Percentiles rank a stretch among this genome's conserved stretches.
Conservation (phyloP, 2,797 vertebrate species). For the Epinephelus coioides region DNA sequence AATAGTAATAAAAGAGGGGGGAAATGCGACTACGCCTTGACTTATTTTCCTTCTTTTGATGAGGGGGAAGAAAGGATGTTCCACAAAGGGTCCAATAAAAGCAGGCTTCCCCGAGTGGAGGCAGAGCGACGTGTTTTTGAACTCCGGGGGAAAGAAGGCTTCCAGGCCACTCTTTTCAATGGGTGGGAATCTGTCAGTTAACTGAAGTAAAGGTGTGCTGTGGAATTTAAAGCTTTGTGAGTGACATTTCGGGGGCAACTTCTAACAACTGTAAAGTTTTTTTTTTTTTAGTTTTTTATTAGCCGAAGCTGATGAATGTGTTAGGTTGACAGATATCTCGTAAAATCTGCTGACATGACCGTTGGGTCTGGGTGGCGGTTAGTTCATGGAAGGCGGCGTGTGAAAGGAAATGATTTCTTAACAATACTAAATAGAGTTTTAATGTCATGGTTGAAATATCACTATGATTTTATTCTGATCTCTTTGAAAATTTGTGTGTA, state of each 20-base stretch:
- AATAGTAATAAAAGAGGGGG: conserved; percentile 65
- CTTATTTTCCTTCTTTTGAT: conserved; percentile 75
- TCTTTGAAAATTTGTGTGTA: neutral
- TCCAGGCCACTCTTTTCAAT: conserved; percentile 63
- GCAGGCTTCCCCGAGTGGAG: conserved; percentile 62
- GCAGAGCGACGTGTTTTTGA: conserved; percentile 69
- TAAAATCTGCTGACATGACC: conserved; percentile 13
- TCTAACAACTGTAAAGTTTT: conserved; percentile 25
- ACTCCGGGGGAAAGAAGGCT: conserved; percentile 52
- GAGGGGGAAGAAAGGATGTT: conserved; percentile 67
- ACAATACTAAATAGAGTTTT: neutral
- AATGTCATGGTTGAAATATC: neutral
- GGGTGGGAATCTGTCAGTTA: conserved; percentile 57
- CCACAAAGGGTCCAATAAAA: conserved; percentile 75
- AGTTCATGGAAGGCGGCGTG: neutral
- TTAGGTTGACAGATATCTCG: conserved; percentile 12
- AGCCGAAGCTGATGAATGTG: conserved; percentile 16
- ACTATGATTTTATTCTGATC: neutral
- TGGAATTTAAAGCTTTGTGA: conserved; percentile 62
- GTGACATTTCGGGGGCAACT: conserved; percentile 40
- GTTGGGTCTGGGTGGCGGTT: neutral
- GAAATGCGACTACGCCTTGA: conserved; percentile 56
- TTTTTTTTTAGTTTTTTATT: conserved; percentile 9
- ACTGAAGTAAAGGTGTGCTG: conserved; percentile 63
- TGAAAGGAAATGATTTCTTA: neutral